A percentile compares a stretch with the other conserved stretches of the same genome.
These are phyloP conservation scores for Rhynchomys soricoides DNA, from an alignment of 2,113 vertebrate species.

Conservation along the genomic window DNA sequence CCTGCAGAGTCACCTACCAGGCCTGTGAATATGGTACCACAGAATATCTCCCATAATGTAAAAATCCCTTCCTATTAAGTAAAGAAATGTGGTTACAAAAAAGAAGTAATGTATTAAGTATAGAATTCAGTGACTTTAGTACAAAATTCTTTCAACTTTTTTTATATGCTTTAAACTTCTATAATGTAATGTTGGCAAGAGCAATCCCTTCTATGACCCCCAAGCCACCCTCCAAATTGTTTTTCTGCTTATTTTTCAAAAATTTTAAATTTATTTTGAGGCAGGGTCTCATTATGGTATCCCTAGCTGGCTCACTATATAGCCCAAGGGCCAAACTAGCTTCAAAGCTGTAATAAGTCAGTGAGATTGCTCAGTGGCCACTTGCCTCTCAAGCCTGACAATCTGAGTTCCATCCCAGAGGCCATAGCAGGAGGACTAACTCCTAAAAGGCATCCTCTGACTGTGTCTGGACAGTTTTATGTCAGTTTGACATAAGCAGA, in stretches of 20 bases:
- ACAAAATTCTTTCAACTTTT: neutral
- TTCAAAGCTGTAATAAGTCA: neutral
- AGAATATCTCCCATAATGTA: neutral
- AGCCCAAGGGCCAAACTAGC: neutral
- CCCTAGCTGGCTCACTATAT: neutral
- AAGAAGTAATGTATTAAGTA: neutral
- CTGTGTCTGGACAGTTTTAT: neutral
- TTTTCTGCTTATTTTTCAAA: constrained; percentile 21
- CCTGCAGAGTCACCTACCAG: neutral
- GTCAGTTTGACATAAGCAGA: neutral
- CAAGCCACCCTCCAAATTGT: neutral
- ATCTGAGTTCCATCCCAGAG: neutral
- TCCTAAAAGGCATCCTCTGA: neutral
- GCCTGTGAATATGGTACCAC: neutral
- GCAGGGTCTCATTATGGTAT: neutral
- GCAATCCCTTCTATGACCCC: constrained; percentile 8
- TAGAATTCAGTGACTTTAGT: constrained; percentile 10
- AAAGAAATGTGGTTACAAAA: constrained; percentile 1
- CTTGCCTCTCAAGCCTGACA: neutral
- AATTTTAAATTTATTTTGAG: constrained; percentile 3
- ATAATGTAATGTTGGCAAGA: neutral
- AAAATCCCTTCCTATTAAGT: neutral
- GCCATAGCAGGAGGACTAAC: neutral
- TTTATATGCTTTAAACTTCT: constrained; percentile 14
- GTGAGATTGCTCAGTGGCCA: neutral